Evolutionary conservation across 2,113 vertebrate species (phyloP).

Genomic region (Fukomys damarensis): DNA sequence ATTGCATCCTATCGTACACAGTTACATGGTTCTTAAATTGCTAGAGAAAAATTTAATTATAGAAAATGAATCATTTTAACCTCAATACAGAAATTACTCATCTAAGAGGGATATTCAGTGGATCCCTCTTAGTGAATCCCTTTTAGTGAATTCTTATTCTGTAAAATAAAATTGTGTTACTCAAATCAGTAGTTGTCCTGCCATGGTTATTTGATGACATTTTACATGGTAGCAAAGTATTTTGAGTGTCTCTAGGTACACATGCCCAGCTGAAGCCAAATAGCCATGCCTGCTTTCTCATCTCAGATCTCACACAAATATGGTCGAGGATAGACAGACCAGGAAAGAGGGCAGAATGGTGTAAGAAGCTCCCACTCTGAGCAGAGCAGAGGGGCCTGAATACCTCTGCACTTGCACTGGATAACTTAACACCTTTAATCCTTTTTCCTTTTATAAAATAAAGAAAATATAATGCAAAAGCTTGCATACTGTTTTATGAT

Average conservation of each 20-base stretch:
- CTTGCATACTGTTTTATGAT: not conserved
- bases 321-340: accelerated
- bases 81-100: not conserved
- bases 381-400: accelerated
- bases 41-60: not conserved
- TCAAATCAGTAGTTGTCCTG: not conserved
- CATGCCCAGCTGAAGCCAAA: not conserved
- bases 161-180: not conserved
- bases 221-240: not conserved
- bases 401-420: not conserved
- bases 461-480: not conserved
- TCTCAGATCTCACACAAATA: not conserved
- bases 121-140: no score
- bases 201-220: not conserved
- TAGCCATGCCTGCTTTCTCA: not conserved
- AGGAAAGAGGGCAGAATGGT: not conserved
- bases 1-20: not conserved
- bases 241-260: not conserved
- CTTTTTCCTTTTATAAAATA: not conserved
- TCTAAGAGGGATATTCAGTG: not conserved
- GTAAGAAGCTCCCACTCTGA: not conserved
- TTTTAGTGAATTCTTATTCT: not conserved
- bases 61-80: not conserved
- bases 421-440: not conserved
- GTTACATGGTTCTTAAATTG: not conserved